Conservation (phyloP, 2,797 vertebrate genomes). For the Streptopelia turtur region DNA sequence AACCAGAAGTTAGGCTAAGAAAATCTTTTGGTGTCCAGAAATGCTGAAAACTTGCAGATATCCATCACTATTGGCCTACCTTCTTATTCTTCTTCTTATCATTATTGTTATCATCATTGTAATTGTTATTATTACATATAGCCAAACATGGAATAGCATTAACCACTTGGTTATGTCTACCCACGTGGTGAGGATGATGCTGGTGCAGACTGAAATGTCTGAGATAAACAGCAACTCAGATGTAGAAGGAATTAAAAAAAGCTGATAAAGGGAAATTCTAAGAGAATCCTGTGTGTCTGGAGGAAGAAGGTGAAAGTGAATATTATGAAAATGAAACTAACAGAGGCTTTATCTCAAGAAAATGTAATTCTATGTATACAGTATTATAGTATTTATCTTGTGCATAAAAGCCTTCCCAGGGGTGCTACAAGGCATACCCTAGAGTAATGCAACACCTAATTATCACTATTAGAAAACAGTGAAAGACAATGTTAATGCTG, state of each 20-base stretch:
- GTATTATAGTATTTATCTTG: conserved; percentile 18
- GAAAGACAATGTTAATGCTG: conserved; percentile 5
- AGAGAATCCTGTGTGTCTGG: background rate
- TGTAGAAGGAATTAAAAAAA: background rate
- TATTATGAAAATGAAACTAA: background rate
- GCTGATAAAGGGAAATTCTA: background rate
- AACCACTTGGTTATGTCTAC: background rate
- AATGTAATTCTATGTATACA: conserved; percentile 5
- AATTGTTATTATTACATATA: background rate
- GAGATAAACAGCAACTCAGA: background rate
- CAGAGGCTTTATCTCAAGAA: conserved; percentile 19
- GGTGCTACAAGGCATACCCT: conserved; percentile 2
- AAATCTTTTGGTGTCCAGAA: background rate
- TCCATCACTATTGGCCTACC: background rate
- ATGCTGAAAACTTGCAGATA: background rate
- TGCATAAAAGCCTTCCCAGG: conserved; percentile 23
- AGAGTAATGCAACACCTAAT: conserved; percentile 34
- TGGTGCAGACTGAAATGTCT: background rate
- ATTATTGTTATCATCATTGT: rapidly evolving
- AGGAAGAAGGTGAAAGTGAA: background rate
- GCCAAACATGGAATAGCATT: background rate
- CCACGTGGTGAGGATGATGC: background rate
- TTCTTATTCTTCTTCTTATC: background rate
- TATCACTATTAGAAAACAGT: conserved; percentile 43
- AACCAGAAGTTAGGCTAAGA: background rate